Evolutionary conservation across 1,140 invertebrate genomes (phyloP).

Genomic region (Drosophila pseudoobscura): DNA sequence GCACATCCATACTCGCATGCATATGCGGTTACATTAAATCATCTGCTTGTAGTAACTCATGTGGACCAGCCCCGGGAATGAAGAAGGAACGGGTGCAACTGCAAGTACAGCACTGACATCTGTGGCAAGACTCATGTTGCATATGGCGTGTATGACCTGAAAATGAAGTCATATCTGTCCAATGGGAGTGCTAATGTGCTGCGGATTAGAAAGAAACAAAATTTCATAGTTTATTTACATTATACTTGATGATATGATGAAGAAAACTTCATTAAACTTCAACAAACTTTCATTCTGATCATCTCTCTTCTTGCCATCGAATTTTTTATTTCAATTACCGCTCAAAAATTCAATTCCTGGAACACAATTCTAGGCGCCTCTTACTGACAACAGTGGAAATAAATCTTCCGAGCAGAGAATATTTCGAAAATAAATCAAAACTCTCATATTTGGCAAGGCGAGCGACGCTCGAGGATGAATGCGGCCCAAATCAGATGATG

Average conservation of each 20-base stretch:
- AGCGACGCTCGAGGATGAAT: slow-evolving; percentile 18
- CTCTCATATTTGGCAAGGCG: slow-evolving; percentile 57
- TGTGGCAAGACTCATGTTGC: slow-evolving; percentile 6
- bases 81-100: slow-evolving; percentile 28
- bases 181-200: slow-evolving; percentile 34
- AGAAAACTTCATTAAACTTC: no score
- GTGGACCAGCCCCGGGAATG: slow-evolving; percentile 27
- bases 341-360: neutral
- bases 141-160: slow-evolving; percentile 9
- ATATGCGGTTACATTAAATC: slow-evolving; percentile 78
- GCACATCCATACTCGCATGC: neutral
- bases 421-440: slow-evolving; percentile 72
- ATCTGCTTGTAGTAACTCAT: slow-evolving; percentile 78
- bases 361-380: slow-evolving; percentile 53
- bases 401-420: slow-evolving; percentile 32
- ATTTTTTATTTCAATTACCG: no score
- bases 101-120: slow-evolving; percentile 66
- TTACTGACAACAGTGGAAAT: slow-evolving; percentile 52
- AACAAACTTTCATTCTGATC: no score
- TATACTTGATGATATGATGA: no score
- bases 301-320: no score
- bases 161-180: slow-evolving; percentile 59
- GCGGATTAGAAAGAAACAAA: slow-evolving; percentile 4
- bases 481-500: slow-evolving; percentile 31
- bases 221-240: no score